Conservation (phyloP, 2,113 vertebrate genomes). For the Hucho hucho region DNA sequence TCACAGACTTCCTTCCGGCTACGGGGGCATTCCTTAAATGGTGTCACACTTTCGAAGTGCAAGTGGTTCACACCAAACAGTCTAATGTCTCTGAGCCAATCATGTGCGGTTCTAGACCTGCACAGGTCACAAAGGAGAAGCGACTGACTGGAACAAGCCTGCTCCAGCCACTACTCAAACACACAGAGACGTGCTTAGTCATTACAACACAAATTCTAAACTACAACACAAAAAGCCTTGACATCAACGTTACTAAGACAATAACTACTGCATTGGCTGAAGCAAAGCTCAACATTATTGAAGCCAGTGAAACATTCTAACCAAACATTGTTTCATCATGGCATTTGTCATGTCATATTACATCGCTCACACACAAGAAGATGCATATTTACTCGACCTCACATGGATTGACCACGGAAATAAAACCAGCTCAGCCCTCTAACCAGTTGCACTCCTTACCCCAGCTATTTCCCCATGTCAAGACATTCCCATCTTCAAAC, state of each 20-base stretch:
- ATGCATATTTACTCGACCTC: no score
- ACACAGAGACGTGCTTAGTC: background rate
- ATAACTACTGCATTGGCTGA: no score
- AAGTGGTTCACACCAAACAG: background rate
- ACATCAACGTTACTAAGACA: no score
- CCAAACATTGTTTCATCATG: background rate
- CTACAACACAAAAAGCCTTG: no score
- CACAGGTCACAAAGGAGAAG: background rate
- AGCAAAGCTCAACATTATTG: no score
- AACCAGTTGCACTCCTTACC: no score
- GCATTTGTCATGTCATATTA: background rate
- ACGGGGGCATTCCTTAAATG: slow-evolving; percentile 55
- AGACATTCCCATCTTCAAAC: no score
- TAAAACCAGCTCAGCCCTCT: no score
- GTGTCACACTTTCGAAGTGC: slow-evolving; percentile 25
- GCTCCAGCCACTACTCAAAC: background rate
- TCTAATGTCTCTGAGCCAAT: slow-evolving; percentile 36
- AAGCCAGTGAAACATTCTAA: no score
- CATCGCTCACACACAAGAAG: background rate
- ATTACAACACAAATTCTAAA: no score
- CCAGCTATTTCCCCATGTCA: no score
- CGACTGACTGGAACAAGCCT: background rate
- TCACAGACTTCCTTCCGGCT: slow-evolving; percentile 17
- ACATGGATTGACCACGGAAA: no score
- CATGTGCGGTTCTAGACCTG: slow-evolving; percentile 1